Evolutionary conservation across 2,113 vertebrate genomes (phyloP), one percentile per base, ranked within the genome.

Genomic region (Sinocyclocheilus grahami): DNA sequence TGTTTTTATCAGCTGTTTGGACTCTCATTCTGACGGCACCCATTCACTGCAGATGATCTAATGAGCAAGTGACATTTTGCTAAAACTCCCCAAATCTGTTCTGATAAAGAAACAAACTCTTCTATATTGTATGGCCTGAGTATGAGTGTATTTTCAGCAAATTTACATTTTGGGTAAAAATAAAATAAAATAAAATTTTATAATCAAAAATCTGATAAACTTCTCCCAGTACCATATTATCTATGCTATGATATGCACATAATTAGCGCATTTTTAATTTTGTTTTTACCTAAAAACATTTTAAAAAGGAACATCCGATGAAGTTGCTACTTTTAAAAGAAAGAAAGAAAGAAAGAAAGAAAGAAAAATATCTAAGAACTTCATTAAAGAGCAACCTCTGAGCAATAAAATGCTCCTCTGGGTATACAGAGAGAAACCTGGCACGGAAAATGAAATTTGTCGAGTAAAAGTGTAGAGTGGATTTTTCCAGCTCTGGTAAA

Each of bases 401-500:
- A 48, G n/a, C 42, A 76, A 51, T 76, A 24, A 48, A 76, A 76
- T 12, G 12, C 48, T 48, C 74, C 74, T 24, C 42, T 48, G 74
- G 22, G 74, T 24, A 42, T 8, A 27, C n/a, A 51, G 42, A 76
- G 42, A n/a, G 12, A 48, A 76, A 48, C 74, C 74, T 76, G 74
- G 74, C 74, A 76, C 13, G 6, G 42, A 13, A 76, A 76, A 76
- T 76, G 11, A 76, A 76, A 76, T 51, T 27, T 48, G 42, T 76
- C 11, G n/a, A 76, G 46, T 24, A 13, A 51, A 76, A 76, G 42
- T 48, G 74, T 42, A 27, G 74, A 76, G 42, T 24, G 42, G 42
- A 76, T 76, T 51, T n/a, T 48, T 76, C 74, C 74, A 27, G 42
- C n/a, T 11, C 74, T 76, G 42, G 74, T 51, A 51, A 80, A 60